Evolutionary conservation across 2,113 vertebrate genomes (phyloP).

Genomic region (Morone chrysops): DNA sequence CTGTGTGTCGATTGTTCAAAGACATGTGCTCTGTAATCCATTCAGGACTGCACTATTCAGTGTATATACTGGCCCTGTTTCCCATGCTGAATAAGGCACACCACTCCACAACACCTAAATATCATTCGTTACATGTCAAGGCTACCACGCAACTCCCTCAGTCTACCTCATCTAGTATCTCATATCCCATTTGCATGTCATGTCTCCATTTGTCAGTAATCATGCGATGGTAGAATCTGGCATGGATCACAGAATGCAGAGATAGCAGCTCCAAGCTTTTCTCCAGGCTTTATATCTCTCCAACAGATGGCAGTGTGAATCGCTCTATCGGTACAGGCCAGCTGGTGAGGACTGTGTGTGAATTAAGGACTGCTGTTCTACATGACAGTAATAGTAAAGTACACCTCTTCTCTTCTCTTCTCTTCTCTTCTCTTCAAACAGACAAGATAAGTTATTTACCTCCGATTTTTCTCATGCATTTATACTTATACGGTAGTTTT

Average conservation of each 20-base stretch:
- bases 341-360: constrained; percentile 15
- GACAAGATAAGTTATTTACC: background rate
- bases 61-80: constrained; percentile 19
- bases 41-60: background rate
- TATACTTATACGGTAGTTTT: background rate
- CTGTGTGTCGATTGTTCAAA: constrained; percentile 12
- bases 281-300: constrained; percentile 54
- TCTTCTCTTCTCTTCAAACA: background rate
- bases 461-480: background rate
- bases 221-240: constrained; percentile 42
- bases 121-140: constrained; percentile 47
- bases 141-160: constrained; percentile 10
- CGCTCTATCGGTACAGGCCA: constrained; percentile 41
- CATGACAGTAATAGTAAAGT: constrained; percentile 4
- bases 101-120: constrained; percentile 52
- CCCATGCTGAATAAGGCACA: constrained; percentile 29
- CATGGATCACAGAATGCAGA: constrained; percentile 39
- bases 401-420: background rate
- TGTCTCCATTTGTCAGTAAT: constrained; percentile 56
- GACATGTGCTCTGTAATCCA: constrained; percentile 13
- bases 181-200: constrained; percentile 42
- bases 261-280: constrained; percentile 37
- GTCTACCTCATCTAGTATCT: constrained; percentile 31
- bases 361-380: background rate
- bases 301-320: constrained; percentile 83